Conservation (phyloP, 2,797 vertebrate genomes). For the Bufotes viridis region DNA sequence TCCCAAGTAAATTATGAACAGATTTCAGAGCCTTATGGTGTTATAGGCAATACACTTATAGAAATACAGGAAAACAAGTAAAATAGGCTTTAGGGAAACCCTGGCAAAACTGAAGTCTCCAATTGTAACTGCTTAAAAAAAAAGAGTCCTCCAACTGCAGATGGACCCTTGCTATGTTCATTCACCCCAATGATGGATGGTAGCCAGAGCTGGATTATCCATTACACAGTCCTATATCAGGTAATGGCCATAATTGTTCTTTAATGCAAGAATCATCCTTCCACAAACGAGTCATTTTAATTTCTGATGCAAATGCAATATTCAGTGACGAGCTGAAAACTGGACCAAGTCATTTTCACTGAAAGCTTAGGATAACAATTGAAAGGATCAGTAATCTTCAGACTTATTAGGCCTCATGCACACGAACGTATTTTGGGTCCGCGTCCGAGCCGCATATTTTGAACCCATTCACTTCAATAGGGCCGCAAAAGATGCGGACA, state of each 20-base stretch:
- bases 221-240: neutral
- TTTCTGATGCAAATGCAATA: neutral
- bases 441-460: too few relatives aligned
- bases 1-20: neutral
- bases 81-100: neutral
- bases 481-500: too few relatives aligned
- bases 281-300: neutral
- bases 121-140: neutral
- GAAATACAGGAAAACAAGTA: neutral
- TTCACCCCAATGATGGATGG: neutral
- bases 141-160: neutral
- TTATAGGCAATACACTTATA: too few relatives aligned
- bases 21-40: too few relatives aligned
- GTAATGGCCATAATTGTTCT: too few relatives aligned
- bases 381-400: too few relatives aligned
- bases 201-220: neutral
- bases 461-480: too few relatives aligned
- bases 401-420: too few relatives aligned
- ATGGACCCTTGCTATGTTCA: neutral
- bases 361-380: neutral
- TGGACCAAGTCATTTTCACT: too few relatives aligned
- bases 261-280: too few relatives aligned
- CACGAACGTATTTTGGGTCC: too few relatives aligned
- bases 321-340: too few relatives aligned
- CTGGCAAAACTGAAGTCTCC: neutral